Evolutionary conservation across 2,888 invertebrate genomes (phyloP).

Genomic region (Campoplex nolae): DNA sequence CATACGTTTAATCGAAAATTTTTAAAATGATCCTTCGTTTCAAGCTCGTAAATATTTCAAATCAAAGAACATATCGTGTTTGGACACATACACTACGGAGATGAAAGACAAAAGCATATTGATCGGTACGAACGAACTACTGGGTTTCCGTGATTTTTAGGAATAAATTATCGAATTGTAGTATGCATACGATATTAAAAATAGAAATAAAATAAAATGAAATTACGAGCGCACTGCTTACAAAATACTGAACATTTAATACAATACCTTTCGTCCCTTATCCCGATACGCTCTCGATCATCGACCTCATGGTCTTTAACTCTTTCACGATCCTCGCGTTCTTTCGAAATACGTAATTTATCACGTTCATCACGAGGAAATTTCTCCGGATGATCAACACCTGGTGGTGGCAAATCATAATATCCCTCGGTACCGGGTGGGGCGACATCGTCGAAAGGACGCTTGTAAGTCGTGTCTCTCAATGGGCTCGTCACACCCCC

Average conservation of each 20-base stretch:
- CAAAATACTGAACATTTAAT: not conserved
- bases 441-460: slow-evolving; percentile 82
- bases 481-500: slow-evolving; percentile 70
- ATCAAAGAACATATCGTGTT: too few relatives aligned
- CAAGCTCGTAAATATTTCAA: too few relatives aligned
- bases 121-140: too few relatives aligned
- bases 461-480: slow-evolving; percentile 79
- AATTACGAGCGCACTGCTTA: too few relatives aligned
- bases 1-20: too few relatives aligned
- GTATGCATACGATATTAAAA: not conserved
- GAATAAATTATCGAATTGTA: too few relatives aligned
- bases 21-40: too few relatives aligned
- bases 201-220: not conserved
- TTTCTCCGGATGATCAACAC: slow-evolving; percentile 81
- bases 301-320: slow-evolving; percentile 80
- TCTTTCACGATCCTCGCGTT: slow-evolving; percentile 79
- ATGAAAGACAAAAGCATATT: too few relatives aligned
- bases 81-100: too few relatives aligned
- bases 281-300: slow-evolving; percentile 77
- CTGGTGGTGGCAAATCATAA: slow-evolving; percentile 82
- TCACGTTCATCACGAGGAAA: slow-evolving; percentile 78
- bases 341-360: slow-evolving; percentile 74
- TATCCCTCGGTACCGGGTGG: slow-evolving; percentile 85
- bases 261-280: slow-evolving; percentile 80
- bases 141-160: too few relatives aligned